Evolutionary conservation across 2,797 vertebrate genomes (phyloP), one percentile per base, ranked within the genome.

Genomic region (Silurus aristotelis): DNA sequence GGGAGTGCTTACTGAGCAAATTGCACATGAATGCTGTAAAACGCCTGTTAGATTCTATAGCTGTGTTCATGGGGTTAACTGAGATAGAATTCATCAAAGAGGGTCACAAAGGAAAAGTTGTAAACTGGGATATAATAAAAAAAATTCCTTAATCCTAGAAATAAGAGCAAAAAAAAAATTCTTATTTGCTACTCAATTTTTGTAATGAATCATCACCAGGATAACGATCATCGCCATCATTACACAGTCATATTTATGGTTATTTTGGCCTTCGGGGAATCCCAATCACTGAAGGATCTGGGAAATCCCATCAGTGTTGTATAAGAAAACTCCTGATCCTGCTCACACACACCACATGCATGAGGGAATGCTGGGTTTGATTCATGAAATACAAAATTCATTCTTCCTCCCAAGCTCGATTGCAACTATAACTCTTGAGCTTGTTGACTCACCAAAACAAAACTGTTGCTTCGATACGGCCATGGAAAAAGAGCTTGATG

Each of bases 401-500:
- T 90, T 88, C 84, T 88, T 84, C 61, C 82, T 48, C 81, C 72
- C 67, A 78, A 78, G 70, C 85, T 84, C 84, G 82, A 87, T 83
- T 80, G 31, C 38, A 64, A 82, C 52, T 87, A 43, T 67, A 82
- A 43, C 82, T 80, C 55, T 66, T 66, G 73, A 76, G 46, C 72
- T 86, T 87, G 86, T 87, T 89, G 87, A 89, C 70, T 87, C 77
- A 71, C 80, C 87, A 87, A 87, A 89, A 91, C 88, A 89, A 82
- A 86, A 79, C 84, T 78, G 84, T 89, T 79, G 83, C 89, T 78
- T 77, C 85, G 83, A 88, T 85, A 90, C 88, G 27, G 72, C 31
- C 13, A 66, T 78, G 85, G 82, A 89, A 90, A 88, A 75, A 63
- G 22, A 63, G 70, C 25, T 75, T 55, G 71, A 48, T 75, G 63